Conservation (phyloP, 2,797 vertebrate species). For the Chelon labrosus region DNA sequence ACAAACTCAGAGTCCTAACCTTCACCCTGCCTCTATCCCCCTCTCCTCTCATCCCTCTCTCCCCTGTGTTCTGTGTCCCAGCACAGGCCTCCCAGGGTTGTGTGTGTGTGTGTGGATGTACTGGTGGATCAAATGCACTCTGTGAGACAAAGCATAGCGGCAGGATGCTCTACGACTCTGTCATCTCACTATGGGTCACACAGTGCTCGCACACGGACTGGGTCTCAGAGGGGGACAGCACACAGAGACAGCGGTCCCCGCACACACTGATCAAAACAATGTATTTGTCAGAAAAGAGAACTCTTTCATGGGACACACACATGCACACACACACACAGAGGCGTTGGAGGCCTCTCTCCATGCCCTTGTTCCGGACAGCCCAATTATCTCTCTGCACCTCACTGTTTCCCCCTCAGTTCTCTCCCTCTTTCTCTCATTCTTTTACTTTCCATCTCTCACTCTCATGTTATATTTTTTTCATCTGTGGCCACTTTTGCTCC, state of each 20-base stretch:
- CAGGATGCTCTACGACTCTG: slow-evolving; percentile 80
- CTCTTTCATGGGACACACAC: slow-evolving; percentile 76
- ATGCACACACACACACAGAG: slow-evolving; percentile 51
- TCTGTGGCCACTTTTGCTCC: slow-evolving; percentile 21
- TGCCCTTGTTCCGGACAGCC: slow-evolving; percentile 84
- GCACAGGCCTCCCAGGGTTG: slow-evolving; percentile 63
- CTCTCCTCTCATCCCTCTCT: slow-evolving; percentile 62
- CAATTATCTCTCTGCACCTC: slow-evolving; percentile 85
- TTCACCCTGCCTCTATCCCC: slow-evolving; percentile 64
- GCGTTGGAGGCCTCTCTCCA: slow-evolving; percentile 80
- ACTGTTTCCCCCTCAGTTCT: slow-evolving; percentile 66
- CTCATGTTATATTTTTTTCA: slow-evolving; percentile 29
- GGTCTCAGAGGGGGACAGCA: slow-evolving; percentile 73
- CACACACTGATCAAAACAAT: slow-evolving; percentile 84
- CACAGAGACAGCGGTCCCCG: slow-evolving; percentile 68
- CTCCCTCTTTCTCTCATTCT: slow-evolving; percentile 18
- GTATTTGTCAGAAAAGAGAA: slow-evolving; percentile 81
- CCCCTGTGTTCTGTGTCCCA: slow-evolving; percentile 73
- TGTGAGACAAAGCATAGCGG: slow-evolving; percentile 79
- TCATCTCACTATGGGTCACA: slow-evolving; percentile 82
- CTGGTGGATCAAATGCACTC: slow-evolving; percentile 81
- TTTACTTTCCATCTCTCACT: slow-evolving; percentile 22
- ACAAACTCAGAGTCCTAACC: slow-evolving; percentile 69
- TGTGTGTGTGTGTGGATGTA: slow-evolving; percentile 46
- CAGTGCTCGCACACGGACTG: slow-evolving; percentile 45